phyloP scores from a whole-genome alignment of 1,140 invertebrate genomes.

The Cotesia chilonis region DNA sequence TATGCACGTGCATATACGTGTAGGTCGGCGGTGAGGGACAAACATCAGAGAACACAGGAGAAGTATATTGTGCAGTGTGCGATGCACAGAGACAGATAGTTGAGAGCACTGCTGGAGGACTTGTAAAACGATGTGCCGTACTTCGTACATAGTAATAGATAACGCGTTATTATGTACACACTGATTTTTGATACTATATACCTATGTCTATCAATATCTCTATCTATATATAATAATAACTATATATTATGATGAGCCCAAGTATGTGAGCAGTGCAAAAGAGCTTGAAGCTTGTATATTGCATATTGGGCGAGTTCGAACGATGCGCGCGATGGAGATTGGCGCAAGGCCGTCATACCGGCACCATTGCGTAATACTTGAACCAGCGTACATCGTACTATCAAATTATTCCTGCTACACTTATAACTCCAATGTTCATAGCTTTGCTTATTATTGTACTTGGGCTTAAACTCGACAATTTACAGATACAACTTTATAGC shows the following conservation, averaged over 20 bases:
- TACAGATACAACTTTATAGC: too few relatives aligned
- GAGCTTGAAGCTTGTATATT: background rate
- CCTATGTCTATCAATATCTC: constrained; percentile 12
- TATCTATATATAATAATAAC: background rate
- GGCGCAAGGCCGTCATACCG: constrained; percentile 33
- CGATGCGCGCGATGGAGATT: constrained; percentile 33
- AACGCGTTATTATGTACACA: too few relatives aligned
- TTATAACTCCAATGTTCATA: too few relatives aligned
- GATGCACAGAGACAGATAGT: background rate
- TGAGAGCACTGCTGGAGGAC: background rate
- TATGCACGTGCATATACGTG: constrained; percentile 22
- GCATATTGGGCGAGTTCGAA: constrained; percentile 17
- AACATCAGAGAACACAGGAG: background rate
- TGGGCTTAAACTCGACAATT: background rate
- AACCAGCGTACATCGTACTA: constrained; percentile 10
- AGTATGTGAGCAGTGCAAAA: constrained; percentile 8
- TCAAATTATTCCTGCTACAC: background rate
- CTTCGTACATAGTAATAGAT: constrained; percentile 21
- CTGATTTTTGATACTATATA: too few relatives aligned
- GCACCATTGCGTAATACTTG: constrained; percentile 35
- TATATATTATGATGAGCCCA: background rate
- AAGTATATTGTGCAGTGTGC: too few relatives aligned
- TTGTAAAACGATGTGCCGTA: constrained; percentile 29
- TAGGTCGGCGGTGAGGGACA: constrained; percentile 11
- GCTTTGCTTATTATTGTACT: background rate